phyloP scores from a whole-genome alignment of 2,888 invertebrate species.

The Petrophora chlorosata region DNA sequence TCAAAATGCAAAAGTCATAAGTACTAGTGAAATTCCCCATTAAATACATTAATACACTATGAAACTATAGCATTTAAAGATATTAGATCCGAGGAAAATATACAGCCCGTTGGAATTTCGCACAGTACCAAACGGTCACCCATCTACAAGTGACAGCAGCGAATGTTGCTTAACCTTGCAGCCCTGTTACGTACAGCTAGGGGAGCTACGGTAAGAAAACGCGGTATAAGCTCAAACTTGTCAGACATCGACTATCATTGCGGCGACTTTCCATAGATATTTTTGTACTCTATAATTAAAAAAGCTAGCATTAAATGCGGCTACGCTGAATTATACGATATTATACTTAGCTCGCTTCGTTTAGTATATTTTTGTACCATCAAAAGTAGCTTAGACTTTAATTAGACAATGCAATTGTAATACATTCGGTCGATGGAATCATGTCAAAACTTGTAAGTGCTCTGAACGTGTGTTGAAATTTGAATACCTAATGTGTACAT shows the following conservation, averaged over 20 bases:
- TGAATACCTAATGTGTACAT: too few relatives aligned
- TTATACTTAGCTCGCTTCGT: constrained; percentile 18
- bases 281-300: constrained; percentile 16
- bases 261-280: constrained; percentile 3
- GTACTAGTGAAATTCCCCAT: too few relatives aligned
- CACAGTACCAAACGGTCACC: too few relatives aligned
- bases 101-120: too few relatives aligned
- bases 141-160: too few relatives aligned
- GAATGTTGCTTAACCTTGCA: too few relatives aligned
- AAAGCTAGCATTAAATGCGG: constrained; percentile 17
- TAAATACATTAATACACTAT: too few relatives aligned
- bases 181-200: background rate
- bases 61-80: too few relatives aligned
- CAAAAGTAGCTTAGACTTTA: constrained; percentile 6
- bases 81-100: too few relatives aligned
- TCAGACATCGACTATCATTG: background rate
- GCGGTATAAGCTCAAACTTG: background rate
- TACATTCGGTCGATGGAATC: constrained; percentile 7
- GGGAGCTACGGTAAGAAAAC: background rate
- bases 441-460: constrained; percentile 1
- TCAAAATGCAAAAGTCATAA: too few relatives aligned
- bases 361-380: constrained; percentile 19
- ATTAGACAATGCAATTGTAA: constrained; percentile 14
- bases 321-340: constrained; percentile 3
- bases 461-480: background rate